Conservation (phyloP, 2,797 vertebrate species). For the Phoxinus dragarum region DNA sequence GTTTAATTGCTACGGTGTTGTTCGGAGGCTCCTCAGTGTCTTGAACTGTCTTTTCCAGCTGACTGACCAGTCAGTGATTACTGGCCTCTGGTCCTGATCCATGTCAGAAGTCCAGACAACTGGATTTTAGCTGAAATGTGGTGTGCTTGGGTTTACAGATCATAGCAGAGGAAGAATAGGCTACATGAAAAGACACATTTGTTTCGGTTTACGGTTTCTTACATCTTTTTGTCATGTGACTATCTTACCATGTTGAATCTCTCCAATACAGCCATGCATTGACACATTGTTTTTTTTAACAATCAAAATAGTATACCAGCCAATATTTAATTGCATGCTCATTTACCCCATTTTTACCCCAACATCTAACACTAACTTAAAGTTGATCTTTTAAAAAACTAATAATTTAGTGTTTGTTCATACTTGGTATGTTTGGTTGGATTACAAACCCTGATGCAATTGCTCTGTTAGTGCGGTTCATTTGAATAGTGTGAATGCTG, state of each 20-base stretch:
- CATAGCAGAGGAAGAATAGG: background rate
- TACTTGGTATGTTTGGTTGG: too few species aligned
- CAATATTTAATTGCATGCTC: background rate
- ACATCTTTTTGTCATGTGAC: background rate
- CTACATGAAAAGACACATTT: background rate
- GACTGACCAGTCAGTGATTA: slow-evolving; percentile 28
- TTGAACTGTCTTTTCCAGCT: slow-evolving; percentile 18
- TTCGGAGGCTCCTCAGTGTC: background rate
- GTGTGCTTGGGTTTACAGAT: background rate
- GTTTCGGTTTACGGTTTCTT: too few species aligned
- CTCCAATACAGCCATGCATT: background rate
- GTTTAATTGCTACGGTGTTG: slow-evolving; percentile 20
- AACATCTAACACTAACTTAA: background rate
- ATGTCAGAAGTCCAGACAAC: slow-evolving; percentile 4
- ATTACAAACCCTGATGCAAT: too few species aligned
- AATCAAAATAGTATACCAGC: background rate
- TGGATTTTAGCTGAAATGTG: slow-evolving; percentile 3
- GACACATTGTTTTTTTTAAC: background rate
- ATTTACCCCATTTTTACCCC: background rate
- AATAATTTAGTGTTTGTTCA: too few species aligned
- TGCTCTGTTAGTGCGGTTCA: too few species aligned
- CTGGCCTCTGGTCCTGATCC: background rate
- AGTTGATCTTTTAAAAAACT: background rate
- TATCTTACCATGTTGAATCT: background rate
- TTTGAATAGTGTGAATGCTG: too few species aligned